Conservation (phyloP, 2,797 vertebrate species). For the Acrossocheilus fasciatus region DNA sequence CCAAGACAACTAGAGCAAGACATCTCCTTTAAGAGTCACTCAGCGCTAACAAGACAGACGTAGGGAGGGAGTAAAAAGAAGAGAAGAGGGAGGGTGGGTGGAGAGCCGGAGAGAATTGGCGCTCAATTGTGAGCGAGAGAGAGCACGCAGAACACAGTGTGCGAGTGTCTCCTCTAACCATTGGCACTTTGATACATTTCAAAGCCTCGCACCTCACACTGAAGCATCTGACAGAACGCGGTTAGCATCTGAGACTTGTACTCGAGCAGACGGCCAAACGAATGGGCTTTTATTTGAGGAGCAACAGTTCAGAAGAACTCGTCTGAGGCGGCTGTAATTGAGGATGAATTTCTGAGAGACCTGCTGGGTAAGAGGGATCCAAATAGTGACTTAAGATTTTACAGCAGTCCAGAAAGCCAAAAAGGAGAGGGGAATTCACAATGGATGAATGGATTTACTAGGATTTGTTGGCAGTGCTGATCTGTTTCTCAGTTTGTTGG, state of each 20-base stretch:
- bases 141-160: conserved; percentile 74
- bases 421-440: background rate
- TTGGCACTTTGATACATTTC: conserved; percentile 79
- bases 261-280: background rate
- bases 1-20: conserved; percentile 64
- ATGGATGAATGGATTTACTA: background rate
- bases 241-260: background rate
- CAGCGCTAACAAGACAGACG: conserved; percentile 67
- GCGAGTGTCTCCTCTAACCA: conserved; percentile 83
- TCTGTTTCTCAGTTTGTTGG: conserved; percentile 22
- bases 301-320: conserved; percentile 5
- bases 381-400: background rate
- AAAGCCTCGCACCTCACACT: conserved; percentile 69
- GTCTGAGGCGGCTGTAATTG: background rate
- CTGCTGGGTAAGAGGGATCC: background rate
- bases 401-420: background rate
- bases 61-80: conserved; percentile 66
- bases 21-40: conserved; percentile 70
- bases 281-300: conserved; percentile 28
- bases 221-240: conserved; percentile 25
- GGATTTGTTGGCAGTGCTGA: conserved; percentile 19
- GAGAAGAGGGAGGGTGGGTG: conserved; percentile 58
- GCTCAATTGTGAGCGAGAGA: conserved; percentile 70
- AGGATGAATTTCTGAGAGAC: conserved; percentile 20
- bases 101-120: conserved; percentile 69